Base-by-base conservation (phyloP, 2,113 vertebrate genomes). In the Calidris pygmaea region DNA sequence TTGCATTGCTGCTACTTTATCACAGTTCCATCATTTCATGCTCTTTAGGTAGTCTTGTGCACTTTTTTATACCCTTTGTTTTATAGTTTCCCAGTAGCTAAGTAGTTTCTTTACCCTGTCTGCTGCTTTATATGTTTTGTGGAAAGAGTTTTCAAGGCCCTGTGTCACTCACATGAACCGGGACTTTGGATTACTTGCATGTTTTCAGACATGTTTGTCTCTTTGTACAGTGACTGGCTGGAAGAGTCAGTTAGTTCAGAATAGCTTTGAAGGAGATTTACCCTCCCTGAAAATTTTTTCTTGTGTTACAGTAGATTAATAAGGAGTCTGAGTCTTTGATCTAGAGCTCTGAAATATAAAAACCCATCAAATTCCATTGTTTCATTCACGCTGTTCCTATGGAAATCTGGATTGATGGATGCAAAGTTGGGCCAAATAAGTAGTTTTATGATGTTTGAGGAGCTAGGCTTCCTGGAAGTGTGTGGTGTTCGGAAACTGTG, bases 21-120 rank as follows among this genome's bases (percentile, higher is more conserved):
- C 13, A 20, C 2, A 1, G 7, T 27, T 74, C 26, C 26, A 10
- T 78, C 30, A 5, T 22, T 68, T 60, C 0, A 0, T 80, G 63
- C 16, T 56, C 34, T 48, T 41, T 22, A 13, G 9, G 7, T n/a
- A 27, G 43, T 29, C n/a, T 59, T 50, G 7, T 23, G 41, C 24
- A 18, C 14, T 41, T 71, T 52, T 75, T 85, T 45, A 14, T 29
- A 67, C 43, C 23, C 27, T 8, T 13, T 43, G 12, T 34, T 70
- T 8, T 45, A 24, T 47, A 22, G 30, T 47, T 92, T 94, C 39
- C 35, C 29, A 41, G 65, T 10, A 85, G 63, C 12, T 22, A 22
- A 63, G n/a, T 48, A 18, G 20, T 83, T 76, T 84, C 20, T 77
- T 86, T 89, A 20, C 65, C 32, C 55, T 77, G 19, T 53, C 13